These are phyloP conservation scores for Scortum barcoo DNA, from an alignment of 2,113 vertebrate genomes.

Conservation along the genomic window DNA sequence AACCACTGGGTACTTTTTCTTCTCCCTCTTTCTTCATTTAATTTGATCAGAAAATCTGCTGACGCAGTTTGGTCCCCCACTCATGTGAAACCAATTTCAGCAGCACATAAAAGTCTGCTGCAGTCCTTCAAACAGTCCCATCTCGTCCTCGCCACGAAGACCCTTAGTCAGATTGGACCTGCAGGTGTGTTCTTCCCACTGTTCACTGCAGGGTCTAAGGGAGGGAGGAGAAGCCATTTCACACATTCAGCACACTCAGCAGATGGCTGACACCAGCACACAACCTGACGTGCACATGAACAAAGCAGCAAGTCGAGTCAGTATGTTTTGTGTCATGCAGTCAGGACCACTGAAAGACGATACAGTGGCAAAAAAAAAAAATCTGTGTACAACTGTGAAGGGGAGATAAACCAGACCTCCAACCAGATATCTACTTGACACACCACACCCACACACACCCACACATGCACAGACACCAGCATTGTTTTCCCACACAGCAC, in stretches of 20 bases:
- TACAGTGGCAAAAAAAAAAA: slow-evolving; percentile 9
- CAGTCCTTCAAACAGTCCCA: slow-evolving; percentile 51
- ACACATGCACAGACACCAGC: slow-evolving; percentile 9
- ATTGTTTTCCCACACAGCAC: slow-evolving; percentile 14
- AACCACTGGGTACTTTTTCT: slow-evolving; percentile 44
- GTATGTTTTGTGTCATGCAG: slow-evolving; percentile 34
- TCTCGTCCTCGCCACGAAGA: slow-evolving; percentile 56
- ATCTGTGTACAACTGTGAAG: slow-evolving; percentile 5
- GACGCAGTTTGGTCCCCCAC: slow-evolving; percentile 66
- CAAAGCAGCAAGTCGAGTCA: slow-evolving; percentile 28
- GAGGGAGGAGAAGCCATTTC: slow-evolving; percentile 8
- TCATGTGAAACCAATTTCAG: slow-evolving; percentile 87
- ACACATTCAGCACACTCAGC: background rate
- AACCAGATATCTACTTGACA: background rate
- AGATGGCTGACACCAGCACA: background rate
- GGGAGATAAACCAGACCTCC: slow-evolving; percentile 12
- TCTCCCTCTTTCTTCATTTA: slow-evolving; percentile 50
- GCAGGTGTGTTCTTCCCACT: slow-evolving; percentile 19
- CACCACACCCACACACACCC: background rate
- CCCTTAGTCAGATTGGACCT: background rate
- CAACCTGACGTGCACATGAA: slow-evolving; percentile 27
- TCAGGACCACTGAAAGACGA: slow-evolving; percentile 41
- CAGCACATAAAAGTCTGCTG: slow-evolving; percentile 62
- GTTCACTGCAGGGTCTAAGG: background rate
- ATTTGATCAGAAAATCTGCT: slow-evolving; percentile 84